Evolutionary conservation across 2,797 vertebrate genomes (phyloP).

Genomic region (Champsocephalus gunnari): DNA sequence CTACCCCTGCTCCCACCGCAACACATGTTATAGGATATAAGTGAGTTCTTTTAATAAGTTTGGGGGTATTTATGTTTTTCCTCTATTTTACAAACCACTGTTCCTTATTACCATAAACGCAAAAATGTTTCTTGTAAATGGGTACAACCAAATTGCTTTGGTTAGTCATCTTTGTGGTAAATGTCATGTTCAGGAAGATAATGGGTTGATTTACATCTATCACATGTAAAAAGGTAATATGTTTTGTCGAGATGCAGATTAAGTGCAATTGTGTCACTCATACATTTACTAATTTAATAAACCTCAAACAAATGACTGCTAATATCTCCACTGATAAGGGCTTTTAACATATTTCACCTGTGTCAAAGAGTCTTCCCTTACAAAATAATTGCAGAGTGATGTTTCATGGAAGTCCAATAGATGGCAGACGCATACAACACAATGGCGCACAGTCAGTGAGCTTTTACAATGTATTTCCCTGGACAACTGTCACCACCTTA

Average conservation of each 20-base stretch:
- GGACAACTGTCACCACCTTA: slow-evolving; percentile 59
- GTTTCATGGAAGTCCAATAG: slow-evolving; percentile 84
- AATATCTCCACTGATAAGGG: slow-evolving; percentile 15
- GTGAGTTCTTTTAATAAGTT: slow-evolving; percentile 87
- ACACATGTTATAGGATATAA: slow-evolving; percentile 89
- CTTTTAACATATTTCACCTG: slow-evolving; percentile 33
- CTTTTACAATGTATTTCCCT: slow-evolving; percentile 53
- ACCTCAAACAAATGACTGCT: not conserved
- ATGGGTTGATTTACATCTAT: slow-evolving; percentile 1
- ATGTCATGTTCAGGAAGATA: slow-evolving; percentile 21
- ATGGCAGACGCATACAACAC: slow-evolving; percentile 86
- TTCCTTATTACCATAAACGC: slow-evolving; percentile 82
- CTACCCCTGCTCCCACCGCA: slow-evolving; percentile 77
- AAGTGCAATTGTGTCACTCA: not conserved
- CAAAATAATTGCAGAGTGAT: slow-evolving; percentile 62
- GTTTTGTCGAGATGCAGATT: not conserved
- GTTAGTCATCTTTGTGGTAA: slow-evolving; percentile 38
- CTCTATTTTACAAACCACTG: slow-evolving; percentile 80
- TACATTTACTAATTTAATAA: slow-evolving; percentile 1
- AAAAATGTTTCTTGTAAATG: slow-evolving; percentile 71
- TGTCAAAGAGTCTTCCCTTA: slow-evolving; percentile 15
- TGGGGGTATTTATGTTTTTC: slow-evolving; percentile 79
- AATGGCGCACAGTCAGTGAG: slow-evolving; percentile 43
- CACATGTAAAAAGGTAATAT: not conserved
- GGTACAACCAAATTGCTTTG: slow-evolving; percentile 58